Base-by-base conservation (phyloP, 2,113 vertebrate species). In the Lycocorax pyrrhopterus region DNA sequence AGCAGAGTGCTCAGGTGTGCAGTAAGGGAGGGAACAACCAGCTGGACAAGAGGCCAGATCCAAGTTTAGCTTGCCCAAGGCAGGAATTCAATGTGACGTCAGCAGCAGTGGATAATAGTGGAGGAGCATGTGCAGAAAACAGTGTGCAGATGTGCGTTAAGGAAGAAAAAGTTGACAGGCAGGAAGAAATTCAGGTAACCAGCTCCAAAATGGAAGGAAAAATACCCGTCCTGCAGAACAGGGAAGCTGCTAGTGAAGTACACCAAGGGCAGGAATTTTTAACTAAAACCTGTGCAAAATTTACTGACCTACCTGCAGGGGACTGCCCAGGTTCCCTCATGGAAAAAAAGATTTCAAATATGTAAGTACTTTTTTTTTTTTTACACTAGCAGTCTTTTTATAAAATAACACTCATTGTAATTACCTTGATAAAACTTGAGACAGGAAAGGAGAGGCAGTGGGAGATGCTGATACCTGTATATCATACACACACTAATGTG, bases 201-300 rank as follows among this genome's bases (percentile, higher is more conserved):
- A 68, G n/a, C 94, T 87, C 58, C 6, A 86, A 16, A 33, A 25
- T 82, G 1, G 96, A 94, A 87, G 95, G 95, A 33, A 83, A 84
- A 68, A 6, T 35, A 9, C 16, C 73, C 56, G 84, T 64, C 80
- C 62, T 81, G 71, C 86, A 95, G 80, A 85, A 46, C 2, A 62
- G 93, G 25, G 64, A 73, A 41, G 33, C 23, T 20, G 13, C 41
- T 33, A 51, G 68, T 22, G 33, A 93, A 63, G 91, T 77, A 3
- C 44, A 84, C 13, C 82, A 86, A 46, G 92, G 80, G 59, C 96
- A 64, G 71, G 95, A 96, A 49, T 97, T 96, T 97, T 63, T 98
- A 98, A 98, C 98, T 96, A 98, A 98, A 95, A 96, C 97, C 39
- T 97, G 97, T 95, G 97, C 97, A 87, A 97, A 98, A 90, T 96